These are phyloP conservation scores for Tubulanus polymorphus DNA, from an alignment of 2,888 invertebrate species.

Conservation along the genomic window DNA sequence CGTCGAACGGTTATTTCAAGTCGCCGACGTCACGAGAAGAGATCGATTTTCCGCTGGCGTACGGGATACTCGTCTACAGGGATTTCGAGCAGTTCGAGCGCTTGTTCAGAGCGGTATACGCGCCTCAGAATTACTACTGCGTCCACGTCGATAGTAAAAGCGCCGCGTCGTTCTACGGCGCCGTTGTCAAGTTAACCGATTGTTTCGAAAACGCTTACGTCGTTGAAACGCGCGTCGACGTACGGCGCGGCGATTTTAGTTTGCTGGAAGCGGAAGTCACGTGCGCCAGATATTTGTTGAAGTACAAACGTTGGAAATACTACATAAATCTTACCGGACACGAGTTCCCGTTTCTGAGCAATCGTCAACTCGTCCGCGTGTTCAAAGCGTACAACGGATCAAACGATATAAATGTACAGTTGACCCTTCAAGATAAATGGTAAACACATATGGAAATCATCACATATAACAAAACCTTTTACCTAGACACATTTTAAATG, in stretches of 20 bases:
- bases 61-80: slow-evolving; percentile 28
- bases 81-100: slow-evolving; percentile 28
- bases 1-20: too few relatives aligned
- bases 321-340: slow-evolving; percentile 46
- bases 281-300: slow-evolving; percentile 31
- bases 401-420: slow-evolving; percentile 38
- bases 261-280: slow-evolving; percentile 36
- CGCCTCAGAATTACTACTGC: slow-evolving; percentile 39
- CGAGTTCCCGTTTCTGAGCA: slow-evolving; percentile 45
- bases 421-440: too few relatives aligned
- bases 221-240: slow-evolving; percentile 21
- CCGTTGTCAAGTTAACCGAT: slow-evolving; percentile 18
- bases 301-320: slow-evolving; percentile 37
- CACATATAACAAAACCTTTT: too few relatives aligned
- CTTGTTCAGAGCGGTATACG: slow-evolving; percentile 32
- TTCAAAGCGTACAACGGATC: slow-evolving; percentile 35
- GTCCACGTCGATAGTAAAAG: slow-evolving; percentile 34
- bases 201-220: slow-evolving; percentile 36
- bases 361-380: slow-evolving; percentile 38
- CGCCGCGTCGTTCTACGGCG: slow-evolving; percentile 12
- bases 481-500: too few relatives aligned
- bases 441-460: too few relatives aligned
- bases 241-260: slow-evolving; percentile 34
- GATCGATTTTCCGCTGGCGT: slow-evolving; percentile 31
- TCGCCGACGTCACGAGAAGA: slow-evolving; percentile 20